Base-by-base conservation (phyloP, 2,888 invertebrate genomes). In the Drosophila stalkeri region DNA sequence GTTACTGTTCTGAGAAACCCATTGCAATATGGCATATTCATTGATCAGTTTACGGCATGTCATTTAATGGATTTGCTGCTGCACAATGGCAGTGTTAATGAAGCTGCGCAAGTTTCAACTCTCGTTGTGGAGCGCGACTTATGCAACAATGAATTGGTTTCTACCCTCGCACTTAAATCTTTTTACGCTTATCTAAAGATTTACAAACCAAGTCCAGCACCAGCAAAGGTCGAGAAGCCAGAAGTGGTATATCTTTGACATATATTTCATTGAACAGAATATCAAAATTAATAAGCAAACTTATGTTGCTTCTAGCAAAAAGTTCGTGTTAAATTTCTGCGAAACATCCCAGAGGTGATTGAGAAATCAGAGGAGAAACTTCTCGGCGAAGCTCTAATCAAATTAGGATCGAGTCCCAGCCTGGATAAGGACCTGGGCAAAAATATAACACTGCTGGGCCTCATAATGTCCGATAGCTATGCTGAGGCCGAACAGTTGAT, bases 41-140 rank as follows among this genome's bases (percentile, higher is more conserved):
- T 98, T n/a, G 98, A 99, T 93, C 93, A 95, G 71, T 96, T 95
- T 81, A 94, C 95, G 37, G 96, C 96, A 11, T 98, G 97, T 92
- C 94, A 98, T 59, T 93, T 98, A 43, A 94, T 99, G 93, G 96
- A 99, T 91, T 94, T 94, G 64, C 96, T 97, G 85, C 93, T 99
- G 64, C 95, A 96, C 87, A 93, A 94, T 39, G 93, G 95, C 64
- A 94, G 97, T 89, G 96, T 94, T 91, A 94, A 94, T 47, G 94
- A 94, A 68, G 99, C 98, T 18, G 96, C 97, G 0, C 95, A 95
- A 92, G 94, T 98, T 18, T 97, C 97, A 0, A 94, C 95, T 64
- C 94, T 97, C 67, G 93, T 97, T 68, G 98, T 98, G 97, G 93
- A 98, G 35, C 98, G 99, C 92, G 98, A 98, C 93, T 97, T 98